Conservation (phyloP, 1,140 invertebrate genomes). For the Hypsibius dujardini region DNA sequence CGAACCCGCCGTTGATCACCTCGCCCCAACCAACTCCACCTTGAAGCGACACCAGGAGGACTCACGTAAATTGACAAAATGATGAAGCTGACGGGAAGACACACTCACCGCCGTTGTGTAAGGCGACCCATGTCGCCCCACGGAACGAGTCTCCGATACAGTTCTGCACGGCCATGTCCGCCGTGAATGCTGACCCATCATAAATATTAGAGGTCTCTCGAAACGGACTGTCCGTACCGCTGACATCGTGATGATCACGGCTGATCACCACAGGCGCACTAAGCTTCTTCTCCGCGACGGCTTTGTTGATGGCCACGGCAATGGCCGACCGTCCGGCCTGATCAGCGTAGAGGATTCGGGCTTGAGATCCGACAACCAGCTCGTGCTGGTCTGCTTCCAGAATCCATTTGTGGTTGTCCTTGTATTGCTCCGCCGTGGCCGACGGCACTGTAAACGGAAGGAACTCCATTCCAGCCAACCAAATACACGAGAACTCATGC, state of each 20-base stretch:
- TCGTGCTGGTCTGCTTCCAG: constrained; percentile 41
- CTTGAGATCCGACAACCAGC: constrained; percentile 46
- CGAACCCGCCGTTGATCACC: constrained; percentile 51
- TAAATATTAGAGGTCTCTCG: constrained; percentile 49
- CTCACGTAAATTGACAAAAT: neutral
- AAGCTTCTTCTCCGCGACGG: constrained; percentile 29
- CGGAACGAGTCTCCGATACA: constrained; percentile 46
- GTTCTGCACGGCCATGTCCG: constrained; percentile 53
- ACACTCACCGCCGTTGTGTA: constrained; percentile 45
- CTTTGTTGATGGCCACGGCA: constrained; percentile 45
- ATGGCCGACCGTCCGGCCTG: constrained; percentile 39
- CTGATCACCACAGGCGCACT: constrained; percentile 45
- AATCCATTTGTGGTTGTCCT: constrained; percentile 48
- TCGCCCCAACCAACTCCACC: constrained; percentile 37
- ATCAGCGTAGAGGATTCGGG: constrained; percentile 48
- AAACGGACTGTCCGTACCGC: constrained; percentile 49
- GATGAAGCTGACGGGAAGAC: neutral
- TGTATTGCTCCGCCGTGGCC: constrained; percentile 39
- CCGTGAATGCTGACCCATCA: constrained; percentile 48
- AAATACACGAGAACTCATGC: no score
- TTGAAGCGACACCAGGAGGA: neutral
- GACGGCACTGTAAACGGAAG: constrained; percentile 25
- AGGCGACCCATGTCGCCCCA: constrained; percentile 49
- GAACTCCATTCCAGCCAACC: no score
- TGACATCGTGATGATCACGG: constrained; percentile 51